A percentile compares a stretch with the other conserved stretches of the same genome.
Evolutionary conservation across 1,140 invertebrate genomes (phyloP).

Genomic region (Globodera rostochiensis): DNA sequence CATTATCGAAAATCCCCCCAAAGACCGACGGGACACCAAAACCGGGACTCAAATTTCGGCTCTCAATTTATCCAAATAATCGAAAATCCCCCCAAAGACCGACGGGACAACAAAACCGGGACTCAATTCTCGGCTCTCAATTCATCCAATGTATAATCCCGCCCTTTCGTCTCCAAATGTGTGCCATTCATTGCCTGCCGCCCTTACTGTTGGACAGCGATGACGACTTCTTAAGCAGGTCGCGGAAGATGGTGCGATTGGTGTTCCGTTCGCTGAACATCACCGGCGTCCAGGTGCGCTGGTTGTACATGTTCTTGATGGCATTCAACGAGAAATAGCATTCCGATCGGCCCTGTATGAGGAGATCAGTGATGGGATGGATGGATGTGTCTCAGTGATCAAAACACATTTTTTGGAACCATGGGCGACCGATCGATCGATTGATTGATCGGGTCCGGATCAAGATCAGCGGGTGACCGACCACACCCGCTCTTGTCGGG

Average conservation of each 20-base stretch:
- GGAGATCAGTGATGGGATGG: not conserved
- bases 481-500: not conserved
- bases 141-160: not conserved
- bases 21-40: no score
- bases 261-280: conserved; percentile 73
- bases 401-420: no score
- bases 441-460: no score
- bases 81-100: no score
- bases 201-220: conserved; percentile 79
- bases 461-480: not conserved
- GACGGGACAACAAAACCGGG: no score
- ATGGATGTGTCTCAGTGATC: no score
- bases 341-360: conserved; percentile 64
- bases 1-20: no score
- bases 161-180: not conserved
- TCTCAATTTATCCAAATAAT: not conserved
- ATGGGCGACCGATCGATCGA: no score
- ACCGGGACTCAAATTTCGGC: no score
- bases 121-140: no score
- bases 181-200: not conserved
- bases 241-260: conserved; percentile 69
- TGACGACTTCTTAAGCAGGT: conserved; percentile 73
- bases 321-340: conserved; percentile 77
- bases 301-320: conserved; percentile 73
- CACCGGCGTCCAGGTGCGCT: conserved; percentile 67